phyloP scores from a whole-genome alignment of 2,113 vertebrate genomes.

The Leptobrachium ailaonicum region DNA sequence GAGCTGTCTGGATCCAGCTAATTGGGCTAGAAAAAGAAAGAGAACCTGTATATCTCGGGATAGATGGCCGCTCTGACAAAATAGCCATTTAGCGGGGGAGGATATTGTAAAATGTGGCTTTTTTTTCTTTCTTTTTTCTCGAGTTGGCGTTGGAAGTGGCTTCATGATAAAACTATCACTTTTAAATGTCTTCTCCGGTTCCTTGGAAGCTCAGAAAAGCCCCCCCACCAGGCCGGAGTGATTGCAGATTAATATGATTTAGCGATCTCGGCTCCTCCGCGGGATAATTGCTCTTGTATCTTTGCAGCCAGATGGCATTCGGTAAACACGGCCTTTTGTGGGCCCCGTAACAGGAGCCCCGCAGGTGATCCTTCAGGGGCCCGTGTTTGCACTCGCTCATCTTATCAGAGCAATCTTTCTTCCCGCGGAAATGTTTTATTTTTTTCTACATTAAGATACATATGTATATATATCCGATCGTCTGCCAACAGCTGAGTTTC shows the following conservation, averaged over 20 bases:
- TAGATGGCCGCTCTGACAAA: not conserved
- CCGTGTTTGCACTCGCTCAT: constrained; percentile 49
- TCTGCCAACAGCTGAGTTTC: constrained; percentile 14
- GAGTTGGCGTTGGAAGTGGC: not conserved
- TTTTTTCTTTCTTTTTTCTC: not conserved
- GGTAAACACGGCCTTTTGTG: constrained; percentile 70
- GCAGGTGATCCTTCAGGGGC: constrained; percentile 65
- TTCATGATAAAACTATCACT: not conserved
- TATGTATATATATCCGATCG: constrained; percentile 21
- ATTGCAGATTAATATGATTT: constrained; percentile 73
- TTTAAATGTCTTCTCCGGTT: not conserved
- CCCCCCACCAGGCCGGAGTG: constrained; percentile 60
- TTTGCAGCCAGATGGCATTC: constrained; percentile 75
- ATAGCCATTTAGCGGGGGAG: not conserved
- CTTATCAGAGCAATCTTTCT: constrained; percentile 50
- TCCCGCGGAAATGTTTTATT: constrained; percentile 14
- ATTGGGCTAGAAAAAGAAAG: not conserved
- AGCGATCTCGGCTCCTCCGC: constrained; percentile 63
- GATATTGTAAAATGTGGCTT: not conserved
- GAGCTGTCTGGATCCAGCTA: not conserved
- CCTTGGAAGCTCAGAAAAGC: constrained; percentile 50
- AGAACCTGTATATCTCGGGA: not conserved
- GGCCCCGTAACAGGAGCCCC: constrained; percentile 57
- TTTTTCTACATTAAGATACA: constrained; percentile 12
- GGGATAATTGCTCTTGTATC: constrained; percentile 78